Evolutionary conservation across 2,797 vertebrate genomes (phyloP), one percentile per base, ranked within the genome.

Genomic region (Leucoraja ocellata): DNA sequence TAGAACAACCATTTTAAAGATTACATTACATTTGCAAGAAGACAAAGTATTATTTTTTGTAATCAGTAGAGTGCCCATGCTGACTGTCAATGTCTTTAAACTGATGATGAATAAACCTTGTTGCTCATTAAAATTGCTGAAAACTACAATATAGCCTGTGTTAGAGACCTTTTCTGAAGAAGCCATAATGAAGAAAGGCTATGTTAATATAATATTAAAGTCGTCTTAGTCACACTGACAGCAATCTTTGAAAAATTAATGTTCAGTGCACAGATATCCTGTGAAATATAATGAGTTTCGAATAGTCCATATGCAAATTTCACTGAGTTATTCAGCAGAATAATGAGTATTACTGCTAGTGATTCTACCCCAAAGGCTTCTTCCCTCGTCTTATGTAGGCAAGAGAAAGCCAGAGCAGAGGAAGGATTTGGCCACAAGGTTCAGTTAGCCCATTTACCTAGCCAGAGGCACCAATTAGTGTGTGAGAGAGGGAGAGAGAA

Each of bases 81-180:
- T 74, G 90, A 76, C 68, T 0, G 63, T 21, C 14, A 32, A 25
- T 92, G 39, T 8, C 71, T 10, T 92, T n/a, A 92, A 74, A 54
- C 36, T 54, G 39, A 73, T 46, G 71, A 73, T 76, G 68, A 92
- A 92, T 76, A 54, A 46, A 76, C 46, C 23, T 92, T 76, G 84
- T 92, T 92, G 90, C 90, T 92, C 23, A 74, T 92, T 74, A 76
- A 73, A 92, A 54, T n/a, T 76, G 36, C 90, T 92, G 39, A 28
- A 92, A 73, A 25, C 39, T 25, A 16, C 54, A 71, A 76, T 46
- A n/a, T 2, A 58, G 71, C 71, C 39, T 39, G 71, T 63, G 36
- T 76, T 46, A 25, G 71, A 73, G 39, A 68, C 36, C 90, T 16
- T 58, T 39, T 54, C 71, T 58, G 71, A n/a, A 92, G 90, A 58